A percentile compares a stretch with the other conserved stretches of the same genome.
phyloP scores from a whole-genome alignment of 2,888 invertebrate species.

The Alcis repandata region DNA sequence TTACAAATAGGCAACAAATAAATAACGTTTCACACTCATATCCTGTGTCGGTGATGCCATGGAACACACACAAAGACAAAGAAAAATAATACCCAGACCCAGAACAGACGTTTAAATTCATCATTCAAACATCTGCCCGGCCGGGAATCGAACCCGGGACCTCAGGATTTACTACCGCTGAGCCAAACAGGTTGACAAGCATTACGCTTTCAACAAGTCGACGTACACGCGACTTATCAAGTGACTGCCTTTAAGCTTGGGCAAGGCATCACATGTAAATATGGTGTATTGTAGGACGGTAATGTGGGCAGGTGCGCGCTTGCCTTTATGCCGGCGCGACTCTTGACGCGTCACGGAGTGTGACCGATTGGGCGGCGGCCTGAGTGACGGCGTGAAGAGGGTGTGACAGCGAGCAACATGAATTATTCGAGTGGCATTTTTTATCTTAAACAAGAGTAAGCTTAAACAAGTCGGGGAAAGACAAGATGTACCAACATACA shows the following conservation, averaged over 20 bases:
- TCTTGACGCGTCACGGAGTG: constrained; percentile 59
- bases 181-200: too few relatives aligned
- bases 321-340: constrained; percentile 58
- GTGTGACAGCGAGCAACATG: constrained; percentile 9
- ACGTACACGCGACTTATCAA: neutral
- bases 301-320: constrained; percentile 72
- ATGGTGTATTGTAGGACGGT: constrained; percentile 42
- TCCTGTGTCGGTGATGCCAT: too few relatives aligned
- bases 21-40: too few relatives aligned
- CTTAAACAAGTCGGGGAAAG: too few relatives aligned
- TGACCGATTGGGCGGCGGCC: constrained; percentile 53
- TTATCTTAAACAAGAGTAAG: neutral
- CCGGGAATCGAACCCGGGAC: too few relatives aligned
- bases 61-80: too few relatives aligned
- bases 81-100: too few relatives aligned
- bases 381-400: constrained; percentile 54
- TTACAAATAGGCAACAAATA: too few relatives aligned
- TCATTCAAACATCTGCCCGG: too few relatives aligned
- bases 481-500: neutral
- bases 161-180: too few relatives aligned
- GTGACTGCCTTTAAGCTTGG: neutral
- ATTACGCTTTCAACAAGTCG: neutral
- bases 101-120: too few relatives aligned
- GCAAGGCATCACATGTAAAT: constrained; percentile 22
- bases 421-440: constrained; percentile 1